Conservation (phyloP, 2,888 invertebrate species). For the Xylota segnis region DNA sequence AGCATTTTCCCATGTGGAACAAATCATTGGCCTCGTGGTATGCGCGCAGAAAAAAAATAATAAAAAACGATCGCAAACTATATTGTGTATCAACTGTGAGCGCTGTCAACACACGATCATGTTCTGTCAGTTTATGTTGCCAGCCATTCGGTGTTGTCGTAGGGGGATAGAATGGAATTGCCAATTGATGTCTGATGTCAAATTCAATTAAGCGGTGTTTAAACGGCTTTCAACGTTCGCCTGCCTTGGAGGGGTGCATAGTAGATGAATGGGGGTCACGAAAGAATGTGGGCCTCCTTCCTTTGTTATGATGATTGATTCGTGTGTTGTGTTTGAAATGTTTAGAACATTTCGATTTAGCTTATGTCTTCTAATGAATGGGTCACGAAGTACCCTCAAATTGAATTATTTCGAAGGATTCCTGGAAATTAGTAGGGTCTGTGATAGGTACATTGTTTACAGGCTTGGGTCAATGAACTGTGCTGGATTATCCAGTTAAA, state of each 20-base stretch:
- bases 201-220: constrained; percentile 73
- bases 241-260: constrained; percentile 61
- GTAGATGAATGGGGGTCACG: constrained; percentile 56
- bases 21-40: constrained; percentile 71
- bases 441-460: too few species aligned
- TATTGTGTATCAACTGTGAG: constrained; percentile 53
- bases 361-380: neutral
- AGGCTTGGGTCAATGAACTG: too few species aligned
- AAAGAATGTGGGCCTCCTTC: constrained; percentile 45
- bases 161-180: constrained; percentile 38
- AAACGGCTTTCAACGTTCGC: constrained; percentile 45
- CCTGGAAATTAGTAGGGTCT: neutral
- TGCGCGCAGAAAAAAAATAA: constrained; percentile 24
- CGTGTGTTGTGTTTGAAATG: constrained; percentile 43
- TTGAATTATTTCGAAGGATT: neutral
- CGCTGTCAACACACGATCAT: constrained; percentile 76
- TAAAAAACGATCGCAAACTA: constrained; percentile 30
- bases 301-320: constrained; percentile 71
- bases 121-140: constrained; percentile 68
- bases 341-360: constrained; percentile 41
- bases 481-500: too few species aligned
- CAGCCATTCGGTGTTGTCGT: constrained; percentile 9
- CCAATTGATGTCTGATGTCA: constrained; percentile 75
- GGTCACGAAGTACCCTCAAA: constrained; percentile 1
- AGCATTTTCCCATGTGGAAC: constrained; percentile 76